These are phyloP conservation scores for Acridotheres tristis DNA, from an alignment of 2,797 vertebrate genomes.

Conservation along the genomic window DNA sequence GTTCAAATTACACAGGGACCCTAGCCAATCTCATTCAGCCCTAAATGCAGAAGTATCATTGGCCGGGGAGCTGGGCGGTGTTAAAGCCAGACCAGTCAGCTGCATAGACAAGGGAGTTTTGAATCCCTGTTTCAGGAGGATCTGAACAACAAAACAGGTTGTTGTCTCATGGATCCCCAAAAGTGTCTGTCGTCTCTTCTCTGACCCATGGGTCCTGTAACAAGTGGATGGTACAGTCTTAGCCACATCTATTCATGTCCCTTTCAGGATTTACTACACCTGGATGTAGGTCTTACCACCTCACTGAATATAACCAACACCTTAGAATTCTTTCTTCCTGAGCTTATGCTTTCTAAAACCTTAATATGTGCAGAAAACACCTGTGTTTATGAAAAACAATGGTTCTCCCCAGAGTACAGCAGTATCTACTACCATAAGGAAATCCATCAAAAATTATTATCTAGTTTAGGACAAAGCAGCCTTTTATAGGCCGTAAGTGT, in stretches of 20 bases:
- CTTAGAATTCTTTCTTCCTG: not conserved
- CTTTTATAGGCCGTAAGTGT: constrained; percentile 53
- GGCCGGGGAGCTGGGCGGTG: no score
- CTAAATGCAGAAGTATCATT: no score
- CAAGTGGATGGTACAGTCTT: not conserved
- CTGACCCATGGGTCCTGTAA: no score
- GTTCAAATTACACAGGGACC: no score
- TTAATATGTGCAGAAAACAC: not conserved
- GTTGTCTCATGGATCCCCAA: no score
- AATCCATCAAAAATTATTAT: constrained; percentile 63
- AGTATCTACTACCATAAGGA: constrained; percentile 25
- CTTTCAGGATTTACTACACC: not conserved
- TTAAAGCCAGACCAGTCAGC: no score
- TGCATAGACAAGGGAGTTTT: no score
- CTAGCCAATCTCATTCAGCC: no score
- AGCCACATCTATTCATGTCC: not conserved
- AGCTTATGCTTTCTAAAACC: not conserved
- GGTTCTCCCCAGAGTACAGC: not conserved
- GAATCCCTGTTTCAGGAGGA: no score
- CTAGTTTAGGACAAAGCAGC: constrained; percentile 52
- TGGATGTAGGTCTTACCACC: not conserved
- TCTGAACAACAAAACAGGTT: no score
- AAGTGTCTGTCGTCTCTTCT: no score
- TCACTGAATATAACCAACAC: not conserved
- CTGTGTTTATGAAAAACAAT: constrained; percentile 41